Conservation (phyloP, 35 echinoderm and acorn worm genomes). For the Diadema setosum region DNA sequence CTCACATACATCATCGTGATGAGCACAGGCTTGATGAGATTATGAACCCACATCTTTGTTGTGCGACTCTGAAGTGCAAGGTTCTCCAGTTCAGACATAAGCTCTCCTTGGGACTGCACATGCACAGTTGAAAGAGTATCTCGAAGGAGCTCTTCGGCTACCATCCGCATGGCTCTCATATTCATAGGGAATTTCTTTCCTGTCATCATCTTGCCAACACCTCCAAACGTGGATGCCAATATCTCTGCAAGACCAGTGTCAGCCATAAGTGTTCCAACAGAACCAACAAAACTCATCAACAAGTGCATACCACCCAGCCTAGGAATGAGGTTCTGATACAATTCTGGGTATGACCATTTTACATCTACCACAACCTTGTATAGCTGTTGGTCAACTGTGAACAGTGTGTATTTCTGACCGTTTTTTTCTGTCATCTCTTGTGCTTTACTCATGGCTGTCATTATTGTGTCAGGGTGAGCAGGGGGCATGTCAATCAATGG, state of each 20-base stretch:
- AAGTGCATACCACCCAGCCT: conserved; percentile 30
- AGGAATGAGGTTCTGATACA: neutral
- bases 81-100: neutral
- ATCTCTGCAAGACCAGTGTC: conserved; percentile 26
- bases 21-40: conserved; percentile 30
- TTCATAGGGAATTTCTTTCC: conserved; percentile 41
- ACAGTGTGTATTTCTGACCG: conserved; percentile 23
- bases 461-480: conserved; percentile 46
- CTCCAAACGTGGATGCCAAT: conserved; percentile 37
- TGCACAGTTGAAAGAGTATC: neutral
- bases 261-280: conserved; percentile 30
- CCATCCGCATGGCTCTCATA: conserved; percentile 23
- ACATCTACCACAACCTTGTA: conserved; percentile 45
- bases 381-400: conserved; percentile 50
- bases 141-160: conserved; percentile 3
- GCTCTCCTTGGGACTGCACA: conserved; percentile 6
- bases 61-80: neutral
- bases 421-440: neutral
- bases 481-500: conserved; percentile 59
- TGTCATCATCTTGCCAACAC: conserved; percentile 38
- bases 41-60: conserved; percentile 45
- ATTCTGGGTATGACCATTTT: conserved; percentile 47
- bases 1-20: conserved; percentile 3
- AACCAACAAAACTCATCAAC: conserved; percentile 40
- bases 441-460: conserved; percentile 42